Conservation (phyloP, 2,888 invertebrate genomes). For the Holacanthella duospinosa region DNA sequence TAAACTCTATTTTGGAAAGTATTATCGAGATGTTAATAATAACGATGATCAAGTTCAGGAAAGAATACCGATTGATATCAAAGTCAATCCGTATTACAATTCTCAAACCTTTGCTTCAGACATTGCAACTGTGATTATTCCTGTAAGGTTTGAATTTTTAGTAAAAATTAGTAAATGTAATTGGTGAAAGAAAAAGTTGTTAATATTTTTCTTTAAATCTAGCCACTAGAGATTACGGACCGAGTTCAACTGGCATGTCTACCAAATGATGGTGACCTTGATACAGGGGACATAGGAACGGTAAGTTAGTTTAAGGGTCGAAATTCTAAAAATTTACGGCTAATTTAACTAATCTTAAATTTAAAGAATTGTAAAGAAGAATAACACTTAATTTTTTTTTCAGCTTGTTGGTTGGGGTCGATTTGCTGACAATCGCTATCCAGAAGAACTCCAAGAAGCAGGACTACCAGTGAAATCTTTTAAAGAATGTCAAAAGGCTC, state of each 20-base stretch:
- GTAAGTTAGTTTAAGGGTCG: no score
- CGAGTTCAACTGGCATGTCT: conserved; percentile 29
- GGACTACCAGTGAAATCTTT: conserved; percentile 47
- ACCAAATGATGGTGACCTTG: conserved; percentile 14
- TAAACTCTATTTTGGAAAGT: conserved; percentile 21
- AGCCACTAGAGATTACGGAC: conserved; percentile 24
- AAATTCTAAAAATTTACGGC: neutral
- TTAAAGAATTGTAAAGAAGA: no score
- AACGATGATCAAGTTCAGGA: conserved; percentile 21
- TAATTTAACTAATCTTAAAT: neutral
- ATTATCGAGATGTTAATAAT: conserved; percentile 10
- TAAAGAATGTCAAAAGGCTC: conserved; percentile 46
- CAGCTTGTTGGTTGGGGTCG: conserved; percentile 34
- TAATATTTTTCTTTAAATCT: neutral
- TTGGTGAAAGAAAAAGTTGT: no score
- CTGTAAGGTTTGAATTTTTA: no score
- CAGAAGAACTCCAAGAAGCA: conserved; percentile 35
- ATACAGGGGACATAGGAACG: conserved; percentile 9
- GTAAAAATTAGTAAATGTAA: no score
- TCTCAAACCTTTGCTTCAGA: conserved; percentile 56
- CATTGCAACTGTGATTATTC: conserved; percentile 55
- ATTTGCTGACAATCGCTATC: conserved; percentile 24
- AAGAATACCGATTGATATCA: conserved; percentile 4
- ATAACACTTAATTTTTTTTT: neutral
- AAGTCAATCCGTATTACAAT: conserved; percentile 46